Base-by-base conservation (phyloP, 2,113 vertebrate genomes). In the Oryzias javanicus region DNA sequence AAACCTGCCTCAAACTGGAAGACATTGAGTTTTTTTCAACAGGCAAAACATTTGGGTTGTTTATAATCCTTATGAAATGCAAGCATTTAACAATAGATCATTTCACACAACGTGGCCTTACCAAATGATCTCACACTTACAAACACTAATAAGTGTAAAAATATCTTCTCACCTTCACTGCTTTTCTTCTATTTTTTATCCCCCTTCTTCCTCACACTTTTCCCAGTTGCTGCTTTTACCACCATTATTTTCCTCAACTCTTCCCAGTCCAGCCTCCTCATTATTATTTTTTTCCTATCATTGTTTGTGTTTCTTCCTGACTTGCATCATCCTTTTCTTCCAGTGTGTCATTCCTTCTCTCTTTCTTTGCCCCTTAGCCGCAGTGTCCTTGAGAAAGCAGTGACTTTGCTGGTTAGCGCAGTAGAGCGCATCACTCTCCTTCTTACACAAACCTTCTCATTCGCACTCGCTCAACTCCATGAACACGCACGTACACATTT, bases 321-420 rank as follows among this genome's bases (percentile, higher is more conserved):
- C 27, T 64, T 40, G 18, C 18, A 17, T 25, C 40, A 20, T 22
- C 47, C 24, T 65, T 20, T 63, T 45, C 67, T 65, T 70, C 64
- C 40, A 4, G 15, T 56, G 41, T 80, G 67, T 73, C 80, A 60
- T 58, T 70, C 57, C 52, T 79, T 67, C 56, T 56, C 42, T 73
- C 50, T 67, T 67, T 61, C 68, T 76, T 22, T 64, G 59, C 61
- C 72, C 73, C 60, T 73, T 71, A 81, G 80, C 89, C 77, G 86
- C 90, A 91, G 89, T 91, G 89, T 90, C 90, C 90, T 90, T 90
- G 89, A 86, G 55, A 75, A 90, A 72, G 73, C 82, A 79, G 58
- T 85, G 86, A 88, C 89, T 87, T 89, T 90, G 88, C 53, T 74
- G 48, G 70, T 77, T 72, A 78, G 79, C 48, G 69, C 78, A 73